Evolutionary conservation across 2,797 vertebrate genomes (phyloP), one percentile per base, ranked within the genome.

Genomic region (Tauraco hartlaubi): DNA sequence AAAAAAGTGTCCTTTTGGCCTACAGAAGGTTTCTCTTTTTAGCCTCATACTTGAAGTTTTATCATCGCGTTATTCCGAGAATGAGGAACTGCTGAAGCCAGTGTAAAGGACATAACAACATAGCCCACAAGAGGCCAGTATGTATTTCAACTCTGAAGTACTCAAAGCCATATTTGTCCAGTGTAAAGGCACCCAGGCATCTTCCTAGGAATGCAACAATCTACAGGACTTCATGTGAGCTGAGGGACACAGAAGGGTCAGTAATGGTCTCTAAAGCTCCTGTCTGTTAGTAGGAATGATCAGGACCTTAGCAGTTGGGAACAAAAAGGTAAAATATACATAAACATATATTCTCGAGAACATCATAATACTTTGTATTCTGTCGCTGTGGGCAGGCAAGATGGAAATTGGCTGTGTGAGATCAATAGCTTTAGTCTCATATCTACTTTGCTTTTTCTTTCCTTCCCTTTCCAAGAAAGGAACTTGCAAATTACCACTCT

Each of bases 61-160:
- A 43, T 74, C 4, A 0, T 74, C 23, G 31, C 88, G 7, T 71
- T 85, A 31, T 26, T 94, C 37, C 41, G 68, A 85, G 41, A 82
- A 41, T 39, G 13, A 51, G 62, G 56, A 86, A 84, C 28, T 71
- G 85, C 88, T 92, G 85, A 93, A 94, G 64, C 21, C 79, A 79
- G 19, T 62, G 56, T 59, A 62, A 92, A 64, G 33, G 63, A 86
- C 86, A 56, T 92, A 90, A 93, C 78, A 62, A 26, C 61, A 82
- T 56, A 94, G 90, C 88, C 92, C 94, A 94, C 81, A 91, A 88
- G 95, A 95, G 90, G 78, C 90, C 90, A 90, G 66, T 91, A 74
- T 88, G 35, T 77, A 82, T 94, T 94, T 94, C 91, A 78, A 71
- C 76, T 92, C 21, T 91, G 67, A 72, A 72, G 26, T 84, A 43